A percentile compares a stretch with the other conserved stretches of the same genome.
Evolutionary conservation across 2,888 invertebrate species (phyloP).

Genomic region (Eupithecia exiguata): DNA sequence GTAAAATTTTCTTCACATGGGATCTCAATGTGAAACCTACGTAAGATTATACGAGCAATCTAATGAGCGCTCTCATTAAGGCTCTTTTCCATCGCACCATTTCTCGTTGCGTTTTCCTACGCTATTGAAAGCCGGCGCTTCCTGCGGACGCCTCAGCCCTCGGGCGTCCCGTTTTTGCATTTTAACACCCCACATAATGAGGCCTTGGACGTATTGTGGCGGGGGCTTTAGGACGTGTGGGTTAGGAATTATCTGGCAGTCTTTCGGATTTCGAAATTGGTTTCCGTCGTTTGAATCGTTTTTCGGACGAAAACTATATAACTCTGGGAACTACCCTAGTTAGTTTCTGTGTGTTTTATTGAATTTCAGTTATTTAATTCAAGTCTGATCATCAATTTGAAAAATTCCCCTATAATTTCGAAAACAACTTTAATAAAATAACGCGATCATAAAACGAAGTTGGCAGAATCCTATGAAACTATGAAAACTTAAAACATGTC

Average conservation of each 20-base stretch:
- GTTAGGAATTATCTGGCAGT: slow-evolving; percentile 28
- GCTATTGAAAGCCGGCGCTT: slow-evolving; percentile 68
- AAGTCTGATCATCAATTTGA: background rate
- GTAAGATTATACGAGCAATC: slow-evolving; percentile 49
- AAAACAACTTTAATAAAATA: background rate
- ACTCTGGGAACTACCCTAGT: background rate
- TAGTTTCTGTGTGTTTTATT: background rate
- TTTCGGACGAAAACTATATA: background rate
- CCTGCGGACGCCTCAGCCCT: slow-evolving; percentile 57
- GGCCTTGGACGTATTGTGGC: slow-evolving; percentile 58
- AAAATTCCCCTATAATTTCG: background rate
- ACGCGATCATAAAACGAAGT: background rate
- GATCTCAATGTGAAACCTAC: background rate
- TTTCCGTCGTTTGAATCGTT: slow-evolving; percentile 7
- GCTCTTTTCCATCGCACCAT: slow-evolving; percentile 60
- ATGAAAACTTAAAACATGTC: slow-evolving; percentile 1
- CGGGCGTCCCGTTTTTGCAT: slow-evolving; percentile 65
- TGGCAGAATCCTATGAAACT: background rate
- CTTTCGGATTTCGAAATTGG: slow-evolving; percentile 13
- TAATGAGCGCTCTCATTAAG: slow-evolving; percentile 73
- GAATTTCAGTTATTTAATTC: background rate
- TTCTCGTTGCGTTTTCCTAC: slow-evolving; percentile 65
- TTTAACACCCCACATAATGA: slow-evolving; percentile 73
- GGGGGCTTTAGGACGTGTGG: slow-evolving; percentile 45
- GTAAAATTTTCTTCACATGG: slow-evolving; percentile 5